Evolutionary conservation across 1,140 invertebrate genomes (phyloP), one percentile per base, ranked within the genome.

Genomic region (Asobara japonica): DNA sequence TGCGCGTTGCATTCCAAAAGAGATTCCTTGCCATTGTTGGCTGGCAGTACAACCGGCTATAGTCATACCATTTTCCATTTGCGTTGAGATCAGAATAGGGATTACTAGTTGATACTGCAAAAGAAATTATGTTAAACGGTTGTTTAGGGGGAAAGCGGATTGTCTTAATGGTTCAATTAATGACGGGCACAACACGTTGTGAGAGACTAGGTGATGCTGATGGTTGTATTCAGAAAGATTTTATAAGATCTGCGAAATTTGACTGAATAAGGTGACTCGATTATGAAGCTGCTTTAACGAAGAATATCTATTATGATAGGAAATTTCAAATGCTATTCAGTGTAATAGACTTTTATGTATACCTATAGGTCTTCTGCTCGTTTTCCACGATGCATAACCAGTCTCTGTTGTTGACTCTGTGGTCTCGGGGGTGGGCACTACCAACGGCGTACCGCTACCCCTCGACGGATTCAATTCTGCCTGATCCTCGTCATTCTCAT

Each of bases 1-100:
- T 91, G 33, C 91, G 83, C 0, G 96, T 97, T 90, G 93, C 95
- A 84, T 97, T 96, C 96, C 96, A 98, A 76, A 92, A 93, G 0
- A 97, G 88, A 74, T 93, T 94, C 41, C 95, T 88, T 0, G 93
- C 91, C 70, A 89, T 90, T 29, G 89, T 90, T 38, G 94, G 92
- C 0, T 91, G 90, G 83, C 95, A 97, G 76, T 79, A 69, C 74
- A 81, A 83, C 65, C 80, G 81, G 4, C 78, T 79, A 66, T 82
- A 81, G 45, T 87, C 84, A 72, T 81, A 81, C 80, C 82, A 82
- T 67, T 82, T 77, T 8, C 83, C 82, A 31, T 82, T 81, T 27
- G 81, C 78, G 27, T 81, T 85, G 18, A 80, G 81, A 69, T 86
- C 84, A 31, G 83, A 79, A 48, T 83, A 84, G 18, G 80, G 75